Percentiles rank a stretch among this genome's conserved stretches.
phyloP scores from a whole-genome alignment of 2,113 vertebrate species.

The Arvicanthis niloticus region DNA sequence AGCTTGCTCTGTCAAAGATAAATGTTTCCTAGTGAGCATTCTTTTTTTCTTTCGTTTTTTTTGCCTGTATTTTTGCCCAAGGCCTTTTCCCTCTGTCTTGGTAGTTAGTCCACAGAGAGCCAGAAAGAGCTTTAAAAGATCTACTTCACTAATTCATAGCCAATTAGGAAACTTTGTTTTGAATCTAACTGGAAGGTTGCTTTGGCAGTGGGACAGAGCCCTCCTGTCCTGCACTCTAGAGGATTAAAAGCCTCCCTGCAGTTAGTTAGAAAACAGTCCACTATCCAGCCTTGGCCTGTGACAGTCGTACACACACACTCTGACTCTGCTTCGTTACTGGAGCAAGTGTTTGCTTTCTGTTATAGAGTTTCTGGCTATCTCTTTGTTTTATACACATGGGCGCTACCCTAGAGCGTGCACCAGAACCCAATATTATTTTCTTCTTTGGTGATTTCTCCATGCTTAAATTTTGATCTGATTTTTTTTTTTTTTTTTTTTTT shows the following conservation, averaged over 20 bases:
- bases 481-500: neutral
- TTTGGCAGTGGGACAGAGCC: neutral
- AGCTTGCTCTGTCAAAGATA: conserved; percentile 41
- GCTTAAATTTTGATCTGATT: neutral
- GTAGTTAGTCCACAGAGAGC: conserved; percentile 32
- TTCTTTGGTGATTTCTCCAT: neutral
- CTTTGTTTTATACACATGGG: neutral
- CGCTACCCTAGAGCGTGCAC: neutral
- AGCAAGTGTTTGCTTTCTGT: neutral
- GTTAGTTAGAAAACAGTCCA: conserved; percentile 20
- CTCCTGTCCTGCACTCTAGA: neutral
- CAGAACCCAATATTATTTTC: neutral
- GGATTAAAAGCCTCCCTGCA: conserved; percentile 2
- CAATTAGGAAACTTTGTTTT: conserved; percentile 51
- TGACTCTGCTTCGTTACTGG: neutral
- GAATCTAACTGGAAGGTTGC: neutral
- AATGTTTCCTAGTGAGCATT: conserved; percentile 49
- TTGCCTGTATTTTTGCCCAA: conserved; percentile 61
- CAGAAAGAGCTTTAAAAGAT: conserved; percentile 15
- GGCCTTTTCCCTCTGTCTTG: conserved; percentile 38
- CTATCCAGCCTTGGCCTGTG: neutral
- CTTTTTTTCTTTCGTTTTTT: conserved; percentile 52
- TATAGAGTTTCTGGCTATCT: neutral
- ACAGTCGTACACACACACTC: neutral
- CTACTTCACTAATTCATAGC: conserved; percentile 62